Percentiles rank a stretch among this genome's conserved stretches.
Evolutionary conservation across 92 coral and sea anemone species (phyloP).

Genomic region (Nematostella vectensis): DNA sequence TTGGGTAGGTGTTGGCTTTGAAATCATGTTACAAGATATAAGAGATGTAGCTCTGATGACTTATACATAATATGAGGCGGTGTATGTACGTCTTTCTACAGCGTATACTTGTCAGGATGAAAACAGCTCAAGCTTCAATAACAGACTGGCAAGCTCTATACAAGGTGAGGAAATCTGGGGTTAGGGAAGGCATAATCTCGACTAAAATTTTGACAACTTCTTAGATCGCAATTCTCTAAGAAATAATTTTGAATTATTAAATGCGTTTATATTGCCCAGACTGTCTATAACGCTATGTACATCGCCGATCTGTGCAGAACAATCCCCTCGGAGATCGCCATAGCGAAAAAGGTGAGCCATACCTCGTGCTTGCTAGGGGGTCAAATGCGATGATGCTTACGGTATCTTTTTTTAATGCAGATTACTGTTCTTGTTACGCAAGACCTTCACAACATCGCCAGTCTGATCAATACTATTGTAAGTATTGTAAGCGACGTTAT

Average conservation of each 20-base stretch:
- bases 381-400: not conserved
- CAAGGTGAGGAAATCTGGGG: constrained; percentile 53
- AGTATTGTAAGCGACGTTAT: too few species aligned
- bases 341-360: constrained; percentile 72
- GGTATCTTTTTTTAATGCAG: too few species aligned
- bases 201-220: too few species aligned
- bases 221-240: too few species aligned
- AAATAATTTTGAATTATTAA: too few species aligned
- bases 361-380: not conserved
- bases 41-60: too few species aligned
- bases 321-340: constrained; percentile 60
- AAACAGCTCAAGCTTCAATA: constrained; percentile 95
- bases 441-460: constrained; percentile 81
- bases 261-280: constrained; percentile 39
- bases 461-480: constrained; percentile 85
- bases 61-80: too few species aligned
- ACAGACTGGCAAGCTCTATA: constrained; percentile 97
- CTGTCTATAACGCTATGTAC: constrained; percentile 88
- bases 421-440: constrained; percentile 68
- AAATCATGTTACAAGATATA: too few species aligned
- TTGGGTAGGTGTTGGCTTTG: too few species aligned
- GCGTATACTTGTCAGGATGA: constrained; percentile 89
- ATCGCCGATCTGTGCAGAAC: constrained; percentile 85
- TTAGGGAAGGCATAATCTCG: too few species aligned
- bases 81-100: constrained; percentile 19